These are phyloP conservation scores for Oligia latruncula DNA, from an alignment of 2,888 invertebrate species.

Conservation along the genomic window DNA sequence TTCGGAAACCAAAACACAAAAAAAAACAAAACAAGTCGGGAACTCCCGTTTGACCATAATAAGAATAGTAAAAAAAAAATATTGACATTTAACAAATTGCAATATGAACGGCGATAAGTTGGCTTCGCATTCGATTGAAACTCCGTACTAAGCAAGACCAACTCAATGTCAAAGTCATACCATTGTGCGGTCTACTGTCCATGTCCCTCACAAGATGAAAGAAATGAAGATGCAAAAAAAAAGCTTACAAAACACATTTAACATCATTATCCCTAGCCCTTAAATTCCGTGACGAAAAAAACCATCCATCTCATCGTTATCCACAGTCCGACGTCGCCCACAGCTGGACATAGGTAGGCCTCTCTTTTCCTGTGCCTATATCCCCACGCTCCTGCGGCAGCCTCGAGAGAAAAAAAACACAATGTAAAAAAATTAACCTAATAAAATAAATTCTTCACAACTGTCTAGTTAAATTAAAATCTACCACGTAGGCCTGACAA, in stretches of 20 bases:
- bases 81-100: too few relatives aligned
- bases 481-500: slow-evolving; percentile 4
- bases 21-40: too few relatives aligned
- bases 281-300: background rate
- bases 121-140: background rate
- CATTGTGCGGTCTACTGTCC: background rate
- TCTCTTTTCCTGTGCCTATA: background rate
- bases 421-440: slow-evolving; percentile 1
- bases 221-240: background rate
- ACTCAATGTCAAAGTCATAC: background rate
- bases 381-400: background rate
- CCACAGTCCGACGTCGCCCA: too few relatives aligned
- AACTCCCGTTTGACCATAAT: too few relatives aligned
- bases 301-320: background rate
- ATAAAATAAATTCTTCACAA: slow-evolving; percentile 23
- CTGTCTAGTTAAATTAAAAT: slow-evolving; percentile 30
- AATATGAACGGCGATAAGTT: background rate
- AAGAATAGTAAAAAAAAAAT: too few relatives aligned
- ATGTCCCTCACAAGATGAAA: background rate
- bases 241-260: background rate
- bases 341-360: too few relatives aligned
- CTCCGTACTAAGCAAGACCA: background rate
- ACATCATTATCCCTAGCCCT: background rate
- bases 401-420: background rate
- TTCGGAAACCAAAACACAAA: too few relatives aligned